These are phyloP conservation scores for Leptodactylus fallax DNA, from an alignment of 2,797 vertebrate species.

Conservation along the genomic window DNA sequence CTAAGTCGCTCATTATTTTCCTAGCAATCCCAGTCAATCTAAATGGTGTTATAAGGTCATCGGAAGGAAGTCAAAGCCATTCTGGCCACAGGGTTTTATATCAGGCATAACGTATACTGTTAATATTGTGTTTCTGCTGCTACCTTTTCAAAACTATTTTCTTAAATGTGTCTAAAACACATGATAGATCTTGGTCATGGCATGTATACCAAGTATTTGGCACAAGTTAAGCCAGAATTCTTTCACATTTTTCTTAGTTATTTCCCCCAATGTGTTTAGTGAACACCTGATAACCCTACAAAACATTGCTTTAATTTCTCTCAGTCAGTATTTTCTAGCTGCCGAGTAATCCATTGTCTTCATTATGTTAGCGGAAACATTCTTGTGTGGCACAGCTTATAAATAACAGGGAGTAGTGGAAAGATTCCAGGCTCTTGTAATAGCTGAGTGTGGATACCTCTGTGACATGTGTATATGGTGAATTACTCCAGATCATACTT, in stretches of 20 bases:
- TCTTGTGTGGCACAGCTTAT: slow-evolving; percentile 48
- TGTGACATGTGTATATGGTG: slow-evolving; percentile 53
- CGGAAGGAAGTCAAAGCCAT: slow-evolving; percentile 5
- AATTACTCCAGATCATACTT: slow-evolving; percentile 28
- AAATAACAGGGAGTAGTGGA: slow-evolving; percentile 52
- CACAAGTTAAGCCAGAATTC: too few species aligned
- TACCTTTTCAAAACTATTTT: too few species aligned
- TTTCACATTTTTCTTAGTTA: too few species aligned
- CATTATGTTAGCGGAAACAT: slow-evolving; percentile 28
- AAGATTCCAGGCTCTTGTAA: slow-evolving; percentile 53
- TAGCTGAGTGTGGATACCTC: slow-evolving; percentile 19
- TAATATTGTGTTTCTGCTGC: too few species aligned
- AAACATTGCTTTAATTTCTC: background rate
- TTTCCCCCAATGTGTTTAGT: too few species aligned
- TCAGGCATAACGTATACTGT: too few species aligned
- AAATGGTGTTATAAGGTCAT: background rate
- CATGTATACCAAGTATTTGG: too few species aligned
- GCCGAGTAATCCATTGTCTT: slow-evolving; percentile 42
- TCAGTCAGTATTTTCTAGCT: background rate
- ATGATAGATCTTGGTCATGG: too few species aligned
- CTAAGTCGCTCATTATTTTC: slow-evolving; percentile 24
- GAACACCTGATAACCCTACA: too few species aligned
- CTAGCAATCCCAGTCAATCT: background rate
- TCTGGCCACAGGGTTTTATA: background rate
- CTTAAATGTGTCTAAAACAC: background rate